Base-by-base conservation (phyloP, 2,797 vertebrate genomes). In the Poecilia gillii region DNA sequence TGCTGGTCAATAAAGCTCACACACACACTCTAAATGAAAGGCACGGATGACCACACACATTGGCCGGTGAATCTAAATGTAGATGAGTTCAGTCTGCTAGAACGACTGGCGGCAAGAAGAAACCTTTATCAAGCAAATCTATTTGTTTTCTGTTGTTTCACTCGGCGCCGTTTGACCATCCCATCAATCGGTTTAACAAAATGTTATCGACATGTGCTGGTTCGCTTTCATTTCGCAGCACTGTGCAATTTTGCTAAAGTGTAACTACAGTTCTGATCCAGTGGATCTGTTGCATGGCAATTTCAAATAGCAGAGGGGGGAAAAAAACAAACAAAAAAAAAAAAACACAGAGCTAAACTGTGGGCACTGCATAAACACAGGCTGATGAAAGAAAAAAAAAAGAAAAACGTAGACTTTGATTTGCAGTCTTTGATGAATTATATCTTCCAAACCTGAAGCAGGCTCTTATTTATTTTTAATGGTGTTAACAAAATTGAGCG, bases 31-130 rank as follows among this genome's bases (percentile, higher is more conserved):
- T 81, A 78, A 88, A 88, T 83, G 81, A 84, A 91, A 92, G 83
- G 83, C 87, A 93, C 59, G 87, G 92, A 89, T 92, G 93, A 93
- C 91, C 93, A 92, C 93, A 93, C 93, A 91, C 93, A 87, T 73
- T 84, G 88, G 87, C 77, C 33, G 16, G 80, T 77, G 89, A 88
- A 93, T 93, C 88, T 93, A 94, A 94, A 94, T 94, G 92, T 93
- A 94, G 93, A 94, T 93, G 90, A 91, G 91, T 90, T 91, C 85
- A 78, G 86, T 83, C 81, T 88, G 81, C 84, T 76, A 83, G 84
- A 93, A 91, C 79, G 45, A 91, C 90, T 82, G 64, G 88, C 79
- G 81, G 92, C 90, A 51, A 92, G 77, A 88, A 89, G 88, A 89
- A 94, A 94, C 92, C 92, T 93, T 94, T 92, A 90, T 91, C 89